These are phyloP conservation scores for Urophycis tenuis DNA, from an alignment of 2,797 vertebrate genomes.

Conservation along the genomic window DNA sequence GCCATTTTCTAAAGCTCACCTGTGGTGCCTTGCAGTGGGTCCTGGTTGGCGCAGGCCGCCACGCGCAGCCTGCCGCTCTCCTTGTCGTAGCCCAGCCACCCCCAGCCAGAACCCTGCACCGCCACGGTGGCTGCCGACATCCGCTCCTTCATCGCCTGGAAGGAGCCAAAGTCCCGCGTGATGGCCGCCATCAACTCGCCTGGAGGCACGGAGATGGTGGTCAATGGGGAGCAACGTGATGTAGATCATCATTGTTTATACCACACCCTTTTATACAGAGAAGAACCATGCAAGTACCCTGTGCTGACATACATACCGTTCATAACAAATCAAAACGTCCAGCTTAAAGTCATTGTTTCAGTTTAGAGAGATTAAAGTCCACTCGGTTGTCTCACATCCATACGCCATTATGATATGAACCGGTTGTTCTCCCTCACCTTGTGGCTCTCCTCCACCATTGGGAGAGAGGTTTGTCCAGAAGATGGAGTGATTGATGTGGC, in stretches of 20 bases:
- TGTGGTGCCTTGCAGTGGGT: conserved; percentile 93
- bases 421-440: conserved; percentile 68
- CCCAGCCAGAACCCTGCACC: conserved; percentile 97
- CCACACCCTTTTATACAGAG: not conserved
- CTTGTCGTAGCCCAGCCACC: conserved; percentile 93
- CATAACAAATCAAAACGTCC: not conserved
- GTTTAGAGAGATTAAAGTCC: not conserved
- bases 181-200: conserved; percentile 91
- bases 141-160: conserved; percentile 89
- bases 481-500: conserved; percentile 92
- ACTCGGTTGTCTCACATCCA: not conserved
- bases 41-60: conserved; percentile 88
- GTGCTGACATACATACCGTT: not conserved
- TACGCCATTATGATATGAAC: no score
- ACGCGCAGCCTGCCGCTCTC: conserved; percentile 78
- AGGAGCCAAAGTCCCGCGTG: conserved; percentile 91
- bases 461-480: conserved; percentile 99
- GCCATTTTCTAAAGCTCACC: conserved; percentile 63
- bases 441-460: conserved; percentile 87
- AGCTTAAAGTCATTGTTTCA: not conserved
- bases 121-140: conserved; percentile 83
- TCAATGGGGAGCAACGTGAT: conserved; percentile 7
- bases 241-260: not conserved
- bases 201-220: conserved; percentile 42
- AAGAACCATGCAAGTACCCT: not conserved